A percentile compares a stretch with the other conserved stretches of the same genome.
phyloP scores from a whole-genome alignment of 2,113 vertebrate species.

The Nicator chloris region DNA sequence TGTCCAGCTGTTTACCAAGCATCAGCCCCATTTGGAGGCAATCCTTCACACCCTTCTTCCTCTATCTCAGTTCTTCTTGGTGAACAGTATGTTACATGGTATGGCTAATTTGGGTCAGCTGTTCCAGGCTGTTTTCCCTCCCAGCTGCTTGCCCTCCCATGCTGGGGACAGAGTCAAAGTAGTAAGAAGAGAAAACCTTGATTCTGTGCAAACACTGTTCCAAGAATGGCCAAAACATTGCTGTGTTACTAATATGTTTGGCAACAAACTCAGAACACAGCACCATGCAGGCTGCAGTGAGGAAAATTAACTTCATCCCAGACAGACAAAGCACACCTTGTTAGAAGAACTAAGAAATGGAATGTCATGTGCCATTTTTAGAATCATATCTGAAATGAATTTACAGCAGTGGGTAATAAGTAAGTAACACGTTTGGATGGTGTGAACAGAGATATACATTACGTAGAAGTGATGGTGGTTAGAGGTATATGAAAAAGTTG shows the following conservation, averaged over 20 bases:
- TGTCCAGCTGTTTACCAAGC: background rate
- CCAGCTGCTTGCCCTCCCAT: background rate
- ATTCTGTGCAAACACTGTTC: background rate
- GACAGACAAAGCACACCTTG: background rate
- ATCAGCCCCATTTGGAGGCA: rapidly evolving
- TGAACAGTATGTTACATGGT: background rate
- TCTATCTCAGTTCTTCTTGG: background rate
- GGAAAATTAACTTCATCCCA: background rate
- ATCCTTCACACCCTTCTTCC: background rate
- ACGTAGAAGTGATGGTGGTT: background rate
- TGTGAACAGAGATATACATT: background rate
- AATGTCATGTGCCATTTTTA: background rate
- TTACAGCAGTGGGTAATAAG: background rate
- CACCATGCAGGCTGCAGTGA: background rate
- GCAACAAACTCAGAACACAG: background rate
- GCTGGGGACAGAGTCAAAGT: background rate
- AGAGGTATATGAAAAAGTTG: background rate
- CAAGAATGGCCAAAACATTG: background rate
- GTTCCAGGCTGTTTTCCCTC: background rate
- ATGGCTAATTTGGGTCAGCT: background rate
- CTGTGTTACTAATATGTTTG: background rate
- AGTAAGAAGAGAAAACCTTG: background rate
- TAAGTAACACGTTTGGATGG: background rate
- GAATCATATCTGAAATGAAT: background rate
- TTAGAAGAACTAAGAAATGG: background rate